phyloP scores from a whole-genome alignment of 2,113 vertebrate species.

The Columba janthina region DNA sequence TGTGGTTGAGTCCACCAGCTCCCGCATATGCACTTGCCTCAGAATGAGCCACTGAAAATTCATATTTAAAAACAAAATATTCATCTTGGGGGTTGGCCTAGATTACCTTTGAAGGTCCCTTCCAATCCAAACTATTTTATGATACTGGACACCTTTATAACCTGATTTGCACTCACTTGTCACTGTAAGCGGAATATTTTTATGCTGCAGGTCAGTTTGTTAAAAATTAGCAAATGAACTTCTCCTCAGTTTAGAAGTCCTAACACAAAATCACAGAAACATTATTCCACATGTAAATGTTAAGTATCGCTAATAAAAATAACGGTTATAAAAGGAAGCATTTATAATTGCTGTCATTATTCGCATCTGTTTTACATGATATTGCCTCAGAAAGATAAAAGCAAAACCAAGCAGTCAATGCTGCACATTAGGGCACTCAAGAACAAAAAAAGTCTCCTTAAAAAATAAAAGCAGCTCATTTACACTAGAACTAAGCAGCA shows the following conservation, averaged over 20 bases:
- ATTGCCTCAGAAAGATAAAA: not conserved
- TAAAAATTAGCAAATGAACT: not conserved
- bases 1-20: not conserved
- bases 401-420: not conserved
- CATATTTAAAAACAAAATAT: not conserved
- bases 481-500: not conserved
- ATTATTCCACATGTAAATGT: not conserved
- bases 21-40: not conserved
- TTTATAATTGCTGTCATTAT: not conserved
- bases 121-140: too few species aligned
- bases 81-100: not conserved
- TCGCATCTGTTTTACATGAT: not conserved
- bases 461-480: not conserved
- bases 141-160: not conserved
- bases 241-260: not conserved
- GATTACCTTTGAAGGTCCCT: too few species aligned
- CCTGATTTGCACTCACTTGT: not conserved
- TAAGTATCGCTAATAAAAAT: not conserved
- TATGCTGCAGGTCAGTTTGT: not conserved
- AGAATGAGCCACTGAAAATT: not conserved
- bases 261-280: not conserved
- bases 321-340: not conserved
- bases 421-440: not conserved
- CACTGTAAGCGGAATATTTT: not conserved
- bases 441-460: not conserved